These are phyloP conservation scores for Achroia grisella DNA, from an alignment of 1,140 invertebrate genomes.

Conservation along the genomic window DNA sequence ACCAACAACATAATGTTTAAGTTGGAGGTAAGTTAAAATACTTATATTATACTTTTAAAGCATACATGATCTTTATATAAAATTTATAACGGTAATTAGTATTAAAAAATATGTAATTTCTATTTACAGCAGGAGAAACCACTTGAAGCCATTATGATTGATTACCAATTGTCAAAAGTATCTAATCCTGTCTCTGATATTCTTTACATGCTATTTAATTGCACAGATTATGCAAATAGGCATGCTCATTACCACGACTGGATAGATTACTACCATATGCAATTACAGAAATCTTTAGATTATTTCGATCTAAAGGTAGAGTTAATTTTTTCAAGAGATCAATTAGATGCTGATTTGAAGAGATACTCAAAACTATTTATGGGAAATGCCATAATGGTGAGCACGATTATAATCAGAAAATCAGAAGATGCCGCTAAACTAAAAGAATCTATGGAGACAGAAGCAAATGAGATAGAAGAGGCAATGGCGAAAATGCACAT, in stretches of 20 bases:
- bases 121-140: constrained; percentile 20
- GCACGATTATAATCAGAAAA: neutral
- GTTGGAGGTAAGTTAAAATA: constrained; percentile 5
- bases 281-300: constrained; percentile 14
- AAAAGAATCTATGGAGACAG: constrained; percentile 2
- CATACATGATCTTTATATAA: neutral
- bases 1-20: constrained; percentile 22
- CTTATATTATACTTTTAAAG: neutral
- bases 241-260: constrained; percentile 21
- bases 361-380: constrained; percentile 18
- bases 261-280: constrained; percentile 24
- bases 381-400: constrained; percentile 5
- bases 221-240: constrained; percentile 21
- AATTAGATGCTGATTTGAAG: constrained; percentile 23
- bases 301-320: constrained; percentile 17
- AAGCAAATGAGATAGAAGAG: too few relatives aligned
- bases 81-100: too few relatives aligned
- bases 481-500: too few relatives aligned
- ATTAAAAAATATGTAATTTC: too few relatives aligned
- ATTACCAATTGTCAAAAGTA: constrained; percentile 22
- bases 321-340: constrained; percentile 16
- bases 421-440: constrained; percentile 7
- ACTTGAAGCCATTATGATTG: constrained; percentile 18
- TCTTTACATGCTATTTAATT: constrained; percentile 21
- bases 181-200: constrained; percentile 19